Base-by-base conservation (phyloP, 2,113 vertebrate species). In the Nerophis lumbriciformis region DNA sequence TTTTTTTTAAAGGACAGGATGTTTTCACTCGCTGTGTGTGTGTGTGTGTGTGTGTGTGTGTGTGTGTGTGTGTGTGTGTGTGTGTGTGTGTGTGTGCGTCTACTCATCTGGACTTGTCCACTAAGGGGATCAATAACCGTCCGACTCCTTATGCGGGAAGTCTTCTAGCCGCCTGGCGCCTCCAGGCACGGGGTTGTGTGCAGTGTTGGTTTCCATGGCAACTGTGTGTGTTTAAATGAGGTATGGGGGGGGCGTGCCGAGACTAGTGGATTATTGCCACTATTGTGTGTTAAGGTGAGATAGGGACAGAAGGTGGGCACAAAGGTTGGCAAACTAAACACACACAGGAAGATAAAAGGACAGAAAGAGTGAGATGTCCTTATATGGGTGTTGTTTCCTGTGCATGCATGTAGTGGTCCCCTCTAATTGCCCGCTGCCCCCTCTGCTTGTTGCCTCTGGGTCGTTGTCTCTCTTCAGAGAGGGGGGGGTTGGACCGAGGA, bases 161-260 rank as follows among this genome's bases (percentile, higher is more conserved):
- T 77, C 79, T 83, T 70, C 67, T 71, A 4, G 16, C 35, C 63
- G 77, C 72, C 63, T 65, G 16, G 6, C 80, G 82, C 82, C 68
- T 79, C 58, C 65, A 82, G 75, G 78, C 80, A 69, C 71, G 63
- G 77, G 64, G 68, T 77, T 59, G 39, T 59, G 50, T 82, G 79
- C 79, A 7, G 70, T 83, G 71, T 79, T 66, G 58, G 87, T 89
- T 89, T 80, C 87, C 82, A 88, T 89, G 85, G 87, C 78, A 88
- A 87, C 87, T 6, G 6, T 56, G 47, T 64, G 66, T 60, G 21
- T 72, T 58, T 72, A 59, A 55, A 35, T 73, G 59, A 5, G 66
- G 62, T 60, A 49, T 49, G 63, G 56, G 28, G 56, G 61, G 61
- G 54, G 51, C 68, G 65, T 63, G 52, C 62, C 48, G 55, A 60